phyloP scores from a whole-genome alignment of 2,113 vertebrate species.

The Microtus oregoni region DNA sequence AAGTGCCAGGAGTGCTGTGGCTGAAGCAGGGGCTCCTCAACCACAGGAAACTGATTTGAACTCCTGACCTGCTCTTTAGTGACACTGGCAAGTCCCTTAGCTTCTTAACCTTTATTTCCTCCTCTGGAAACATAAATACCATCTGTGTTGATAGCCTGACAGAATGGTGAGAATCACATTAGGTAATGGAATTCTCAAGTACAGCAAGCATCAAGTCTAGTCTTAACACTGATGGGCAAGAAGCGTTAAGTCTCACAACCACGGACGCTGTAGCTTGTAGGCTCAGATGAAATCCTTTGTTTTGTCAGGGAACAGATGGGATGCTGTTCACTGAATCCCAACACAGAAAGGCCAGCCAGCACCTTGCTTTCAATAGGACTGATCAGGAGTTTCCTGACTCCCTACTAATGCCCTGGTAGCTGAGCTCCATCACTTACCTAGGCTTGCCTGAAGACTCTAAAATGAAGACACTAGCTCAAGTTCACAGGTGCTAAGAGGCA shows the following conservation, averaged over 20 bases:
- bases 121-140: slow-evolving; percentile 59
- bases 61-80: neutral
- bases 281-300: neutral
- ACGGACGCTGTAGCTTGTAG: neutral
- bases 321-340: neutral
- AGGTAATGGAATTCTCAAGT: slow-evolving; percentile 16
- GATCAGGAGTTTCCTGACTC: neutral
- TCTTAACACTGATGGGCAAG: neutral
- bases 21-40: neutral
- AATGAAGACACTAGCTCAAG: neutral
- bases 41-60: neutral
- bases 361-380: neutral
- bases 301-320: neutral
- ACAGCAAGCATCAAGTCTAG: neutral
- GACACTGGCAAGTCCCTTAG: slow-evolving; percentile 34
- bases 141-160: slow-evolving; percentile 32
- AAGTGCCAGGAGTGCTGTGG: too few relatives aligned
- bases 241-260: neutral
- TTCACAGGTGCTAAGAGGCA: neutral
- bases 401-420: accelerated
- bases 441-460: neutral
- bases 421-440: neutral
- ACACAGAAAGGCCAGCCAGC: neutral
- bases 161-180: neutral
- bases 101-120: slow-evolving; percentile 47